These are phyloP conservation scores for Apamea epomidion DNA, from an alignment of 2,888 invertebrate species.

Conservation along the genomic window DNA sequence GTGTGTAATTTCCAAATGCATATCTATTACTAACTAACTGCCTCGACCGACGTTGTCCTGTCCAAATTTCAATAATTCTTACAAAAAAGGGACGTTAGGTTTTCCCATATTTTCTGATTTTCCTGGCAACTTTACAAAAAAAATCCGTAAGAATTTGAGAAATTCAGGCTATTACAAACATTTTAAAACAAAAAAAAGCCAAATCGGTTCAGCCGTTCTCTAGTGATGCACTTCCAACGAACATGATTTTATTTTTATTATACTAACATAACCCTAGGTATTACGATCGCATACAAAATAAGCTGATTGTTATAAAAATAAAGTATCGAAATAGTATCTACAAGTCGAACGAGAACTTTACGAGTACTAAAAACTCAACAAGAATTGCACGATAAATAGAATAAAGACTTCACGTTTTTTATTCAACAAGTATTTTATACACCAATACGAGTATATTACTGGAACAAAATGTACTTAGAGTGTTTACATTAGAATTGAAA, in stretches of 20 bases:
- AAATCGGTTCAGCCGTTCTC: not conserved
- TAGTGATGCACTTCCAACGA: too few relatives aligned
- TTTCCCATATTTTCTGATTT: too few relatives aligned
- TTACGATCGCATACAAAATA: not conserved
- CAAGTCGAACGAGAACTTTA: constrained; percentile 5
- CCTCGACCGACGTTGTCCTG: too few relatives aligned
- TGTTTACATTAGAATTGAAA: constrained; percentile 32
- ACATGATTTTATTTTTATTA: not conserved
- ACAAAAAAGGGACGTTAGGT: too few relatives aligned
- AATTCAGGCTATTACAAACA: too few relatives aligned
- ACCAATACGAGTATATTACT: constrained; percentile 15
- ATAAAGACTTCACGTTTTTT: constrained; percentile 37
- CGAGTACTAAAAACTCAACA: constrained; percentile 18
- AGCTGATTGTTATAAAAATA: constrained; percentile 3
- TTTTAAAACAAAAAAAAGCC: not conserved
- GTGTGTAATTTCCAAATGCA: too few relatives aligned
- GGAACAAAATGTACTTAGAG: constrained; percentile 4
- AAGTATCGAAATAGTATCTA: not conserved
- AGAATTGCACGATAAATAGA: constrained; percentile 16
- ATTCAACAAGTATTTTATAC: constrained; percentile 40
- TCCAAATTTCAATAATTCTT: too few relatives aligned
- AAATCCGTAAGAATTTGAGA: too few relatives aligned
- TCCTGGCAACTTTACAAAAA: too few relatives aligned
- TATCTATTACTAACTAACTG: too few relatives aligned
- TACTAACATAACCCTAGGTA: too few relatives aligned